phyloP scores from a whole-genome alignment of 2,888 invertebrate species.

The Drosophila incognita region DNA sequence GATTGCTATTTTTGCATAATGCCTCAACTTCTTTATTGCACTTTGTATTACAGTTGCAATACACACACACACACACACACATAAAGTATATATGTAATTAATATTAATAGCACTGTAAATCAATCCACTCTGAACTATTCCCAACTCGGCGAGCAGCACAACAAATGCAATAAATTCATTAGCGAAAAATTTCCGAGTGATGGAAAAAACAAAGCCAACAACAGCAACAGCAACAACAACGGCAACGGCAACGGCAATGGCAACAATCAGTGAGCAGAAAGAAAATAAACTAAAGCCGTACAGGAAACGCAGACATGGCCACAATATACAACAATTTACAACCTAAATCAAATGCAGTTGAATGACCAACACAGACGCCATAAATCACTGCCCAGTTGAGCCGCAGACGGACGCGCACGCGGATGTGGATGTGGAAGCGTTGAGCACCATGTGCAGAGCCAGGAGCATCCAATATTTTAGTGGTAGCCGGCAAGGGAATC shows the following conservation, averaged over 20 bases:
- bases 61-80: background rate
- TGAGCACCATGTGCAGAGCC: conserved; percentile 42
- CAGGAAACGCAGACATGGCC: conserved; percentile 71
- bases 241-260: background rate
- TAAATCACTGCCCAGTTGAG: conserved; percentile 78
- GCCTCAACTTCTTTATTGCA: conserved; percentile 6
- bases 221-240: conserved; percentile 4
- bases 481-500: conserved; percentile 36
- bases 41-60: background rate
- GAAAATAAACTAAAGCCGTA: conserved; percentile 52
- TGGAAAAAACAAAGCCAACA: conserved; percentile 9
- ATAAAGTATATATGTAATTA: conserved; percentile 43
- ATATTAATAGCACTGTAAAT: conserved; percentile 58
- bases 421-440: conserved; percentile 23
- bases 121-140: conserved; percentile 46
- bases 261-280: conserved; percentile 9
- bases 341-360: conserved; percentile 82
- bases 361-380: conserved; percentile 81
- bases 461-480: conserved; percentile 71
- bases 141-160: conserved; percentile 30
- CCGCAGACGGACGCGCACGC: conserved; percentile 52
- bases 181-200: conserved; percentile 62
- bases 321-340: conserved; percentile 81
- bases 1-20: conserved; percentile 21
- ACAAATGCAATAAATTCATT: conserved; percentile 76